Conservation (phyloP, 2,113 vertebrate genomes). For the Entelurus aequoreus region DNA sequence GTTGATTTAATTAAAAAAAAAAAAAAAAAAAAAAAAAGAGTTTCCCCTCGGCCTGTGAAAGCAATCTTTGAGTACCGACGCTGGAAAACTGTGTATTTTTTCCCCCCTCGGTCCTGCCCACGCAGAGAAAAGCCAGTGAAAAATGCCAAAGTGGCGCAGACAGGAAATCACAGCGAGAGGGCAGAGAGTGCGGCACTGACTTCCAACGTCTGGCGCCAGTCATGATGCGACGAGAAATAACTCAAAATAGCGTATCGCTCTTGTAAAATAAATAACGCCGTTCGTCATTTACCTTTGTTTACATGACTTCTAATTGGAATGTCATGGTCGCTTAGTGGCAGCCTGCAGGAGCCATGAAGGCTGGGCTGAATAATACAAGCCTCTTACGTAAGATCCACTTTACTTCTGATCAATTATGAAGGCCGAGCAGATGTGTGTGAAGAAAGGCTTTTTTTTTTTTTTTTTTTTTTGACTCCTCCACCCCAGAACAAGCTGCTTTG, state of each 20-base stretch:
- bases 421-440: constrained; percentile 40
- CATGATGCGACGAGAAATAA: no score
- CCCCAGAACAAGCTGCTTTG: constrained; percentile 49
- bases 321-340: constrained; percentile 40
- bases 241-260: no score
- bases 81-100: constrained; percentile 23
- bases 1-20: no score
- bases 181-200: constrained; percentile 7
- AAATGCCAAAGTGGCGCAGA: constrained; percentile 20
- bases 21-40: no score
- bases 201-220: background rate
- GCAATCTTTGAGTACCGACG: constrained; percentile 23
- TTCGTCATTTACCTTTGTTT: no score
- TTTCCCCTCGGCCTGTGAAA: constrained; percentile 13
- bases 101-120: constrained; percentile 18
- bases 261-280: no score
- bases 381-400: constrained; percentile 59
- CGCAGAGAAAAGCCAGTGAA: constrained; percentile 25
- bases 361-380: constrained; percentile 59
- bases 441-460: constrained; percentile 48
- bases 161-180: constrained; percentile 10
- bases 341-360: constrained; percentile 51
- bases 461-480: constrained; percentile 35
- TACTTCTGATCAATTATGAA: constrained; percentile 66
- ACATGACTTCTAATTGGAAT: constrained; percentile 31